Evolutionary conservation across 1,140 invertebrate species (phyloP), one percentile per base, ranked within the genome.

Genomic region (Zaprionus gabonicus): DNA sequence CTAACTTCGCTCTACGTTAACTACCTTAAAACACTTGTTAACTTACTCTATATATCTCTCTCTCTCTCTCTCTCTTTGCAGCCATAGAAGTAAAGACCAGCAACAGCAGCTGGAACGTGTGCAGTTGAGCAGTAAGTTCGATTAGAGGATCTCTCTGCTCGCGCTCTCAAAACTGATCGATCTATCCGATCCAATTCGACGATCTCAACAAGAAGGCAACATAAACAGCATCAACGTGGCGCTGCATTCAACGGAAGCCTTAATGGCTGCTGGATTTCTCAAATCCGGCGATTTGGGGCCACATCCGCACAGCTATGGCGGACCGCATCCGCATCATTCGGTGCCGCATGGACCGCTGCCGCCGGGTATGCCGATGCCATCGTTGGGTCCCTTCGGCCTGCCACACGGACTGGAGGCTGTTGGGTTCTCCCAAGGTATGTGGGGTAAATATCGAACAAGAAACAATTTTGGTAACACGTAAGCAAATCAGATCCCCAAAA

Each of bases 341-440:
- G 91, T 91, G 79, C 88, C 92, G 31, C 92, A 93, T 58, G 92
- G 92, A 5, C 92, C 92, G 34, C 74, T 93, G 46, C 92, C 92
- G 73, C 92, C 92, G 38, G 92, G 92, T 51, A 93, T 93, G 92
- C 92, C 92, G 46, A 93, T 93, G 92, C 82, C 92, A 20, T 92
- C 92, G 51, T 73, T 93, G 69, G 92, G 93, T 65, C 93, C 93
- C 72, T 94, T 94, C 82, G 93, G 93, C 67, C 82, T 94, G 70
- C 92, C 92, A 65, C 93, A 94, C 69, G 91, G 93, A 72, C 78
- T 94, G 75, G 93, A 94, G 76, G 92, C 93, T 64, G 93, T 94
- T 75, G 92, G 93, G 69, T 94, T 94, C 76, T 93, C 93, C 82
- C 93, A 94, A 93, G 93, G 93, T 94, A 94, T 93, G 92, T 93